Evolutionary conservation across 2,888 invertebrate genomes (phyloP).

Genomic region (Stenichneumon culpator): DNA sequence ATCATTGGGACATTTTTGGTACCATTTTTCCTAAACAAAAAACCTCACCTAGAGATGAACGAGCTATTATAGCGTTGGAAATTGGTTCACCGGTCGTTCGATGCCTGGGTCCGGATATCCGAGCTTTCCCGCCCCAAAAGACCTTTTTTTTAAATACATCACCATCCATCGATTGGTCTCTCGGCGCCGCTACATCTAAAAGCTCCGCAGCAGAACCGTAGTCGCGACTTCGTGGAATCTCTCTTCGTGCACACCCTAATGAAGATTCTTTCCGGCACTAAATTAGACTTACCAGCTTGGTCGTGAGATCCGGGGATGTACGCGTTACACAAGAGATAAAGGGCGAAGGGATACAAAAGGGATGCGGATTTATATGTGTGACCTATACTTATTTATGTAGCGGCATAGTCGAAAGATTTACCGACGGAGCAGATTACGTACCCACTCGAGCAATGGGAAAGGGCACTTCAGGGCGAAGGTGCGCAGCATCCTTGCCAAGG

Average conservation of each 20-base stretch:
- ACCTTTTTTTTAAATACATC: background rate
- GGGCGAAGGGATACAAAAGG: background rate
- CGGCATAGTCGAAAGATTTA: slow-evolving; percentile 26
- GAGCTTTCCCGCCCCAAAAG: background rate
- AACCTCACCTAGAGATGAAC: too few species aligned
- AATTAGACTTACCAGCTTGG: background rate
- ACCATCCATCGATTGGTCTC: background rate
- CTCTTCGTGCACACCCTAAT: background rate
- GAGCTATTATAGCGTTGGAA: background rate
- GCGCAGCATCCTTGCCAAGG: background rate
- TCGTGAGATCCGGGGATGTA: background rate
- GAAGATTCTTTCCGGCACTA: background rate
- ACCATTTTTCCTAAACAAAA: too few species aligned
- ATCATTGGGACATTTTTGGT: background rate
- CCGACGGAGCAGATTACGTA: slow-evolving; percentile 23
- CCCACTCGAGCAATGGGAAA: background rate
- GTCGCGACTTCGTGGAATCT: background rate
- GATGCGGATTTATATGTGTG: background rate
- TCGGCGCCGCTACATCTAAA: background rate
- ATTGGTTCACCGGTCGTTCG: background rate
- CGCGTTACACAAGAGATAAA: background rate
- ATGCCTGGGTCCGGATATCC: background rate
- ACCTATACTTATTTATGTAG: slow-evolving; percentile 7
- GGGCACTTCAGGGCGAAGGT: background rate
- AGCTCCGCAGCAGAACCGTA: background rate